Evolutionary conservation across 2,888 invertebrate species (phyloP).

Genomic region (Agapetus fuscipes): DNA sequence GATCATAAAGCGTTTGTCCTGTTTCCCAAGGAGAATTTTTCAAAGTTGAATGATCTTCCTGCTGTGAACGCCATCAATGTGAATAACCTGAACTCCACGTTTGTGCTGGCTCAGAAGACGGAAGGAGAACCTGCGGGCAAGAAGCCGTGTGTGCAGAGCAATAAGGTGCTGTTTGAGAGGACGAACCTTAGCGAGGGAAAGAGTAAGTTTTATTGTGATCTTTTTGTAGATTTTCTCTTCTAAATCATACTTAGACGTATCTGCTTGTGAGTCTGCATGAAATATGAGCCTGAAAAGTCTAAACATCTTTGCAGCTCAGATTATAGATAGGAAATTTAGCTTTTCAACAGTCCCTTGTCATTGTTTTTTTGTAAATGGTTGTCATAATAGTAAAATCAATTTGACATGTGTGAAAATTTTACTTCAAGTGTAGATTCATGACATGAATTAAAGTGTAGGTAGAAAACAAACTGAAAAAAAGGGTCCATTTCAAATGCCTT

Average conservation of each 20-base stretch:
- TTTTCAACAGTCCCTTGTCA: background rate
- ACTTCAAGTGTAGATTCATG: no score
- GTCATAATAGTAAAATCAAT: no score
- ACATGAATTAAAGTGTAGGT: no score
- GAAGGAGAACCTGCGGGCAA: conserved; percentile 8
- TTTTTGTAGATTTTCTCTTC: no score
- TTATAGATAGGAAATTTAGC: conserved; percentile 4
- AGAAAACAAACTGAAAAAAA: no score
- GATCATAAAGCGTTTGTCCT: conserved; percentile 4
- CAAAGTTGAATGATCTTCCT: background rate
- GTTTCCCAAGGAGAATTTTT: conserved; percentile 5
- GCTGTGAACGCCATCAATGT: conserved; percentile 27
- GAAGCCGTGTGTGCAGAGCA: conserved; percentile 24
- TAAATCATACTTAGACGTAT: no score
- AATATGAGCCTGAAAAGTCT: no score
- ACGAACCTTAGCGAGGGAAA: conserved; percentile 34
- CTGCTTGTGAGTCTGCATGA: no score
- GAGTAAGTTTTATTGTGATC: conserved; percentile 25
- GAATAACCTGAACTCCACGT: conserved; percentile 38
- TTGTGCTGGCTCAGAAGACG: conserved; percentile 34
- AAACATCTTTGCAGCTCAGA: no score
- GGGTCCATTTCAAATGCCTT: no score
- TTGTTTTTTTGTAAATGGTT: no score
- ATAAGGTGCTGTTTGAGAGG: conserved; percentile 32
- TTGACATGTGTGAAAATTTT: no score